Base-by-base conservation (phyloP, 2,797 vertebrate species). In the Chiloscyllium punctatum region DNA sequence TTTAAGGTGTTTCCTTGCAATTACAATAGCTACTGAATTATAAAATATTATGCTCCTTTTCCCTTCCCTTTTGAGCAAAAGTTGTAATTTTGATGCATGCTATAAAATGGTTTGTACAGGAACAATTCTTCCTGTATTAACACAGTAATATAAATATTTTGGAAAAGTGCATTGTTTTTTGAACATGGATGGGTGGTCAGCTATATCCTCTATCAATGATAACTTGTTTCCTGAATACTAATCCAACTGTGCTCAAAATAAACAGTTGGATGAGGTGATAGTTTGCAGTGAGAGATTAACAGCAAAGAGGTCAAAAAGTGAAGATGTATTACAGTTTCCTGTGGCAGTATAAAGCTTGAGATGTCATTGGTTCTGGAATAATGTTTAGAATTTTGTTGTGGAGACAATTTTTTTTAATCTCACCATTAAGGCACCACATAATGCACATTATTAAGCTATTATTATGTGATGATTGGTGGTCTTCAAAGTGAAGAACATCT, bases 161-260 rank as follows among this genome's bases (percentile, higher is more conserved):
- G 94, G 48, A 51, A 74, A 94, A 72, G 72, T 37, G 48, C n/a
- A 94, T 94, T 94, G 91, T 94, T 72, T 62, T 74, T 53, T 53
- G 30, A 51, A 74, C 68, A 53, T 42, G 21, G 13, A 48, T 48
- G 68, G 68, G 71, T 74, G 92, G 68, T 71, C 92, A 94, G 69
- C 92, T 72, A 95, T 95, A 96, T 96, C 96, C 96, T 96, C 95
- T 51, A 96, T 96, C 96, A 97, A 95, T 88, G 95, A 90, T 96
- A 95, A 94, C 95, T 96, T 96, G 96, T 96, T 96, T 96, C 96
- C 96, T 96, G 96, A 96, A 96, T 95, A 96, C 96, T 95, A 97
- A 96, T 96, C 96, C 96, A 96, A 95, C 96, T 95, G 48, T 82
- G 95, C 96, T 68, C 96, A 96, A 96, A 96, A 95, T 96, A 96